Evolutionary conservation across 2,113 vertebrate genomes (phyloP).

Genomic region (Melanerpes aurifrons): DNA sequence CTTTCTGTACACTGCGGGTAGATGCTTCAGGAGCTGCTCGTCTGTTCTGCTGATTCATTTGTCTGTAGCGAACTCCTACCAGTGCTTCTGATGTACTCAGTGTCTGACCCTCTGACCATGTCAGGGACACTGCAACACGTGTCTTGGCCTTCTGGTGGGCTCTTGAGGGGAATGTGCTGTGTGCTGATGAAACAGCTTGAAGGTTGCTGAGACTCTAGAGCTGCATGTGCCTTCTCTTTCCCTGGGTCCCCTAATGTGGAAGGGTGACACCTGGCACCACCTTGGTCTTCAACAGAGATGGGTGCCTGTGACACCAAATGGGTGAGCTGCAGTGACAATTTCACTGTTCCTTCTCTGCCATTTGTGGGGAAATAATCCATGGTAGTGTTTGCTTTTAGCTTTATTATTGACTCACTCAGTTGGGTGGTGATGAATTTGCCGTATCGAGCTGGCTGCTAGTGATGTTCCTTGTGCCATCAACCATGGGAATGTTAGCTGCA

Average conservation of each 20-base stretch:
- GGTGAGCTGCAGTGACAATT: background rate
- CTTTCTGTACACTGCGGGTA: background rate
- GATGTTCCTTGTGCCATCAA: background rate
- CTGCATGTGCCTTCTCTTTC: background rate
- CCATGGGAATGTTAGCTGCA: background rate
- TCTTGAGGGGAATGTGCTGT: background rate
- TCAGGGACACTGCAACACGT: background rate
- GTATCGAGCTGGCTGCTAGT: background rate
- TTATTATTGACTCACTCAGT: background rate
- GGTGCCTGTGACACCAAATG: background rate
- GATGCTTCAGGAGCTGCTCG: conserved; percentile 23
- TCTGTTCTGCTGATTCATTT: conserved; percentile 31
- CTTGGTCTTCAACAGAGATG: background rate
- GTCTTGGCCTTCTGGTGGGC: background rate
- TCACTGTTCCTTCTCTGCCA: background rate
- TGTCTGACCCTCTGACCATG: background rate
- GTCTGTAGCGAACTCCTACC: background rate
- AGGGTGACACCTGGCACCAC: background rate
- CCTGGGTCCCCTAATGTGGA: background rate
- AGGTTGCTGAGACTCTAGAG: background rate
- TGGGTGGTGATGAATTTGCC: background rate
- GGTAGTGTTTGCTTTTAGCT: background rate
- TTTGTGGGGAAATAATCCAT: background rate
- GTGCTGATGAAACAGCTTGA: background rate
- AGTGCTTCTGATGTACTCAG: background rate